These are phyloP conservation scores for Lithophane leautieri DNA, from an alignment of 2,888 invertebrate genomes.

Conservation along the genomic window DNA sequence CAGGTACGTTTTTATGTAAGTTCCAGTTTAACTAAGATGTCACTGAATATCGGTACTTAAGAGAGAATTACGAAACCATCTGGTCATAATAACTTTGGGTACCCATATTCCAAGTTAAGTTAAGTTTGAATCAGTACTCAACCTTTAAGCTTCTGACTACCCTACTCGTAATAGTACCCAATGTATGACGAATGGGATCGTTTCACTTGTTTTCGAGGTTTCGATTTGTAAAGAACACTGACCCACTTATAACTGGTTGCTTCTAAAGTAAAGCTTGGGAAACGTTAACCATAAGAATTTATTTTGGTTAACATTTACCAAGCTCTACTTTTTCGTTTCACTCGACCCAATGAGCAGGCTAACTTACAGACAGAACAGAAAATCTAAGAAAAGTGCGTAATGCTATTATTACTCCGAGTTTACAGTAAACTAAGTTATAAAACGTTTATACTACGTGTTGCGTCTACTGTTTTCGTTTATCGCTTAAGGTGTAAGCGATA, in stretches of 20 bases:
- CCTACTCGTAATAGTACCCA: background rate
- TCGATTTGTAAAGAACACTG: background rate
- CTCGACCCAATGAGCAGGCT: background rate
- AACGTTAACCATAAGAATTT: background rate
- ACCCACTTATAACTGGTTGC: background rate
- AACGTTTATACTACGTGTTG: background rate
- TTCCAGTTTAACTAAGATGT: constrained; percentile 9
- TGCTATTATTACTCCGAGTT: background rate
- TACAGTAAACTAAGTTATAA: no score
- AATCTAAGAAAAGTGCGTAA: background rate
- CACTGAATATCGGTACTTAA: background rate
- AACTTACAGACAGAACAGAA: background rate
- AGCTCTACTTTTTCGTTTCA: background rate
- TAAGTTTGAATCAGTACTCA: constrained; percentile 8
- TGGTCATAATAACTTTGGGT: background rate
- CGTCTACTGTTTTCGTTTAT: background rate
- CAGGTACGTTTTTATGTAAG: background rate
- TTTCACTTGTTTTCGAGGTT: background rate
- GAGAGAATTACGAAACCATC: background rate
- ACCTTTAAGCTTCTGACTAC: constrained; percentile 11
- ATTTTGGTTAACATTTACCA: background rate
- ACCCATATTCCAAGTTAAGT: constrained; percentile 1
- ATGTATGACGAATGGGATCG: background rate
- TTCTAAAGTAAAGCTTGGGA: background rate
- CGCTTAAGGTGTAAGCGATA: no score